Base-by-base conservation (phyloP, 2,113 vertebrate genomes). In the Hydropotes inermis region DNA sequence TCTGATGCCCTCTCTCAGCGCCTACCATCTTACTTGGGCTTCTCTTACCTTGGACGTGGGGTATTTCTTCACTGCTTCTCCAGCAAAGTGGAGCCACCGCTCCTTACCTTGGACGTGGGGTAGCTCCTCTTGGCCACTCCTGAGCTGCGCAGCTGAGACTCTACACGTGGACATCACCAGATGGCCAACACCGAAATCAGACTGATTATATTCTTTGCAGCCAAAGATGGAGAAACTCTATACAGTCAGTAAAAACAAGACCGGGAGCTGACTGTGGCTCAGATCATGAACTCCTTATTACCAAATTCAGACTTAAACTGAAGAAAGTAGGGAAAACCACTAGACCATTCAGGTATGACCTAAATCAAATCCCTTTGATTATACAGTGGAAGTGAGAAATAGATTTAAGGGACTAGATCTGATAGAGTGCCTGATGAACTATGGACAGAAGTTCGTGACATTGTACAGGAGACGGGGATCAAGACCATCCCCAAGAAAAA, bases 11-110 rank as follows among this genome's bases (percentile, higher is more conserved):
- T 36, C 64, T 67, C 33, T 36, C 64, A 67, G 8, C 19, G 17
- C 2, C 64, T 36, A 67, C n/a, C 0, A 0, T 36, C 33, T 67
- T 67, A 21, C 64, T 36, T 67, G 64, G 64, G 17, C 36, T 36
- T 67, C 33, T 36, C 9, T 67, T 36, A 67, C 8, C 17, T 67
- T 67, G 64, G 17, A 67, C 0, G 4, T 19, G 16, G 33, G 16
- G 33, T 67, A n/a, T 67, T 33, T 67, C 33, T 67, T 67, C 64
- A 67, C 8, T 17, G 33, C 8, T 67, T 8, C 16, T 67, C 64
- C 33, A 67, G 33, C 16, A 67, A 67, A 19, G 16, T 33, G 10
- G 16, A 67, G 64, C 1, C 0, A 4, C 64, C 0, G 1, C 4
- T n/a, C 30, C 33, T 67, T n/a, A 67, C 33, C 16, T 19, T 67